A percentile compares a stretch with the other conserved stretches of the same genome.
Conservation (phyloP, 2,113 vertebrate species). For the Cheilinus undulatus region DNA sequence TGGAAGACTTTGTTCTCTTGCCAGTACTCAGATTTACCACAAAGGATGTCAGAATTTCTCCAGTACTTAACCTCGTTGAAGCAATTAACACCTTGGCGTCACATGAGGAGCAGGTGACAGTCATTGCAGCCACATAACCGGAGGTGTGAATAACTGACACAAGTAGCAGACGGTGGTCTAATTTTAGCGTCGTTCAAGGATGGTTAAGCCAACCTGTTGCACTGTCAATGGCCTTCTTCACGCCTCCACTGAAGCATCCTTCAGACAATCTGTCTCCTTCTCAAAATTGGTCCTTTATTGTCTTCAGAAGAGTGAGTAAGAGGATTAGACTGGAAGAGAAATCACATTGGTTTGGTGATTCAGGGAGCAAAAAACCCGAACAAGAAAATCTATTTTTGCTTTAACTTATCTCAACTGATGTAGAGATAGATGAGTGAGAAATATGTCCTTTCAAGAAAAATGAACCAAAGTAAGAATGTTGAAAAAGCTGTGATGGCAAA, state of each 20-base stretch:
- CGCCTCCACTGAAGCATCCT: no score
- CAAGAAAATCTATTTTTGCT: neutral
- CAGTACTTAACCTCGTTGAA: slow-evolving; percentile 12
- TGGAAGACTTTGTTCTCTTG: neutral
- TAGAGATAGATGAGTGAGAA: no score
- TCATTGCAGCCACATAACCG: slow-evolving; percentile 4
- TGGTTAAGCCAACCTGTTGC: slow-evolving; percentile 1
- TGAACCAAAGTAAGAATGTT: no score
- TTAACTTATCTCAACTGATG: neutral
- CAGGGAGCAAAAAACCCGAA: neutral
- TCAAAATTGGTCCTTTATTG: neutral
- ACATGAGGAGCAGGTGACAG: slow-evolving; percentile 25
- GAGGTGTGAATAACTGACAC: slow-evolving; percentile 21
- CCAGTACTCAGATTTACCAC: neutral
- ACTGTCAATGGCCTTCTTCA: neutral
- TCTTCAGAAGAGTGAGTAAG: neutral
- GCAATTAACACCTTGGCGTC: slow-evolving; percentile 42
- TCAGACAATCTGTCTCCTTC: neutral
- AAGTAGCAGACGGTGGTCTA: slow-evolving; percentile 10
- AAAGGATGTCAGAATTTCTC: neutral
- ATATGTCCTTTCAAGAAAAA: no score
- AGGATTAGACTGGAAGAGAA: neutral
- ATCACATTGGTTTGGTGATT: neutral
- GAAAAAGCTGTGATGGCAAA: neutral
- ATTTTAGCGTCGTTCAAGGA: neutral